Conservation (phyloP, 2,113 vertebrate genomes). For the Notarius quadriscutis region DNA sequence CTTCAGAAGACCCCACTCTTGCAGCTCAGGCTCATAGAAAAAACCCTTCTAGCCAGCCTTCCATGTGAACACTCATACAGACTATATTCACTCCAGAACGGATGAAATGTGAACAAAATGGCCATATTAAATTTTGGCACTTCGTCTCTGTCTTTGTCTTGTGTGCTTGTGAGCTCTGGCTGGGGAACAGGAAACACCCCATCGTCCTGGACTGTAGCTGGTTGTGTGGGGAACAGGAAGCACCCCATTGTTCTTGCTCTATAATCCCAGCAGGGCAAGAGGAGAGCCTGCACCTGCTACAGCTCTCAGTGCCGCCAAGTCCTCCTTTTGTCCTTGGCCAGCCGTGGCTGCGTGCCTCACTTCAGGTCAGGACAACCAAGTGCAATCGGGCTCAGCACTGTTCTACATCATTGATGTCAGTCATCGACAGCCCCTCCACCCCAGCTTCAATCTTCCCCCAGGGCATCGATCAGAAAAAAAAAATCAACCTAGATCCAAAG, state of each 20-base stretch:
- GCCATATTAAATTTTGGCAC: not conserved
- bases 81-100: conserved; percentile 27
- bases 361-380: conserved; percentile 47
- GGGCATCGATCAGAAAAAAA: conserved; percentile 55
- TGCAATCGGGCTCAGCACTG: conserved; percentile 52
- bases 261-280: conserved; percentile 53
- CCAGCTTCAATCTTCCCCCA: conserved; percentile 44
- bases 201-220: conserved; percentile 42
- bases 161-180: conserved; percentile 29
- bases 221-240: conserved; percentile 57
- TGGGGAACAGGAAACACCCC: conserved; percentile 28
- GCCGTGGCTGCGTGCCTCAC: conserved; percentile 31
- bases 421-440: conserved; percentile 48
- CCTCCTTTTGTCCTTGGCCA: conserved; percentile 60
- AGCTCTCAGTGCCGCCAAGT: conserved; percentile 46
- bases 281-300: conserved; percentile 58
- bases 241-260: conserved; percentile 46
- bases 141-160: conserved; percentile 3
- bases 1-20: conserved; percentile 39
- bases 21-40: conserved; percentile 28
- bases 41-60: conserved; percentile 31
- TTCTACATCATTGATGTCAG: conserved; percentile 61
- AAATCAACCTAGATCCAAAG: conserved; percentile 52
- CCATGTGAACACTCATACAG: conserved; percentile 23
- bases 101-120: not conserved